Conservation (phyloP, 2,797 vertebrate genomes). For the Amazona finschi region DNA sequence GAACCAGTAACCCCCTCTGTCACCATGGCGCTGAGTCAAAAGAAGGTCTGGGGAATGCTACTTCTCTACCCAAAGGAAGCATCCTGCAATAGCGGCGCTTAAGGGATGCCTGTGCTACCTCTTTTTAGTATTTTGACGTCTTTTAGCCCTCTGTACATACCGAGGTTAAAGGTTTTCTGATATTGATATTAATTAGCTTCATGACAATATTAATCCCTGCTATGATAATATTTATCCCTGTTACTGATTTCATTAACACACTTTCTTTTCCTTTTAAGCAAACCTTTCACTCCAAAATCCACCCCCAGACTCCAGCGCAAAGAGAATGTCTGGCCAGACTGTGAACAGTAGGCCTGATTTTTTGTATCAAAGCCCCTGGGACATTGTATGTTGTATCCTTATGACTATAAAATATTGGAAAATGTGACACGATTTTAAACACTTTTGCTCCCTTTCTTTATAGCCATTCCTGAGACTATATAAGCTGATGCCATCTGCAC, state of each 20-base stretch:
- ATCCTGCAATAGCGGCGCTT: not conserved
- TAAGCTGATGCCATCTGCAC: rapidly evolving
- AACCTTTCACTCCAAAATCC: not conserved
- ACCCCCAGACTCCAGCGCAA: not conserved
- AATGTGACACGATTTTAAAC: not conserved
- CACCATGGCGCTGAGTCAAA: not conserved
- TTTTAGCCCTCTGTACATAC: not conserved
- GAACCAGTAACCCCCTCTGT: not conserved
- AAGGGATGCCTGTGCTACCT: not conserved
- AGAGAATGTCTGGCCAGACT: not conserved
- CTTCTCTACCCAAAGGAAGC: rapidly evolving
- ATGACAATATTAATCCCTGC: not conserved
- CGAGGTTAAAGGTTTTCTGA: not conserved
- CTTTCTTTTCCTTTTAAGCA: not conserved
- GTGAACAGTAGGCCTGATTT: not conserved
- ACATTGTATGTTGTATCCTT: not conserved
- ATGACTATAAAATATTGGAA: not conserved
- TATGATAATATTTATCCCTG: not conserved
- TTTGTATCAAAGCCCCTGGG: not conserved
- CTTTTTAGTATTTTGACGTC: not conserved
- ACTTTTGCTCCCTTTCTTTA: not conserved
- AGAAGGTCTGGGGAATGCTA: not conserved
- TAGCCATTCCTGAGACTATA: not conserved
- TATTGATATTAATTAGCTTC: not conserved
- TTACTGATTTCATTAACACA: not conserved